A percentile compares a stretch with the other conserved stretches of the same genome.
phyloP scores from a whole-genome alignment of 2,113 vertebrate genomes.

The Ciconia maguari region DNA sequence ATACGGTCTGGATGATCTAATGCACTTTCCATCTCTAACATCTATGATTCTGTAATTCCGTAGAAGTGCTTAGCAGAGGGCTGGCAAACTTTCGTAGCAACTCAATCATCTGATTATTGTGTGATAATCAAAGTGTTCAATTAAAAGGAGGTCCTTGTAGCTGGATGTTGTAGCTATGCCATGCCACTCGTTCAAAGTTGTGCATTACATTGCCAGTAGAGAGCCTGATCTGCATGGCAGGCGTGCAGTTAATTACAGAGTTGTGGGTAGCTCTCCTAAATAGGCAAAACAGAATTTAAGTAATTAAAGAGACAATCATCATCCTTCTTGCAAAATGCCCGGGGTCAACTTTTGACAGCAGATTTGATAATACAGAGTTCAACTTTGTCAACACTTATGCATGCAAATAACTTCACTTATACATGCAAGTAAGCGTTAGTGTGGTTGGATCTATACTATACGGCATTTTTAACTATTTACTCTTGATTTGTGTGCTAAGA shows the following conservation, averaged over 20 bases:
- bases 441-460: not conserved
- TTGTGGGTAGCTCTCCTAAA: not conserved
- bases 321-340: not conserved
- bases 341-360: not conserved
- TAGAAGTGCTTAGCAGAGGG: not conserved
- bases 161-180: not conserved
- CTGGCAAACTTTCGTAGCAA: not conserved
- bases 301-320: slow-evolving; percentile 34
- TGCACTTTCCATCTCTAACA: slow-evolving; percentile 49
- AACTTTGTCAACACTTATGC: not conserved
- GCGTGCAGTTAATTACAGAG: slow-evolving; percentile 1
- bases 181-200: not conserved
- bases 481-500: not conserved
- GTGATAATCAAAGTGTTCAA: not conserved
- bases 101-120: not conserved
- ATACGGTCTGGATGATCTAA: not conserved
- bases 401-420: not conserved
- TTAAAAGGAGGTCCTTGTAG: not conserved
- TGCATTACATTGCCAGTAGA: not conserved
- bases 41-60: slow-evolving; percentile 39
- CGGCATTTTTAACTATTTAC: not conserved
- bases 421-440: rapidly evolving
- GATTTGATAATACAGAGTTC: not conserved
- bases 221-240: not conserved
- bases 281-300: slow-evolving; percentile 15